Conservation (phyloP, 2,113 vertebrate species). For the Caloenas nicobarica region DNA sequence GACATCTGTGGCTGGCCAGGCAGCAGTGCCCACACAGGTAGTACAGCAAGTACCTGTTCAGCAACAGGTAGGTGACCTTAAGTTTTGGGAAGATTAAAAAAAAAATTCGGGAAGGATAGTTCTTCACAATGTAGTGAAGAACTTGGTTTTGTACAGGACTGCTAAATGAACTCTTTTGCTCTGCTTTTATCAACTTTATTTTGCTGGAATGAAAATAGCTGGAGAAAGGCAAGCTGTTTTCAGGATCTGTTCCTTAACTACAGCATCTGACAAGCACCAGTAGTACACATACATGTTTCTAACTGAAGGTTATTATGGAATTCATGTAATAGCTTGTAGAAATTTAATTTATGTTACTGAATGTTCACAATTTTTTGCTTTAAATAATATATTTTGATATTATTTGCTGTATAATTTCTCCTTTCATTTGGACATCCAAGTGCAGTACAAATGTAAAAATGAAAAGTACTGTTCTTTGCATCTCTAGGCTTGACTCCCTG, state of each 20-base stretch:
- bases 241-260: not conserved
- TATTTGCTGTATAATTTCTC: not conserved
- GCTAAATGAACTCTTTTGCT: not conserved
- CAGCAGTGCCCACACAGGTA: conserved; percentile 83
- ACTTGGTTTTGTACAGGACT: not conserved
- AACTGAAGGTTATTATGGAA: not conserved
- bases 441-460: not conserved
- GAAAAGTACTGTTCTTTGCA: not conserved
- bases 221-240: not conserved
- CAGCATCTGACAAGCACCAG: not conserved
- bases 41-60: conserved; percentile 85
- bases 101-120: not conserved
- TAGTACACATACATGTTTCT: not conserved
- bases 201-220: not conserved
- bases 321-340: not conserved
- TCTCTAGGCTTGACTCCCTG: not conserved
- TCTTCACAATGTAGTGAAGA: not conserved
- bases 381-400: not conserved
- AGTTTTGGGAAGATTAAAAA: not conserved
- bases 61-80: conserved; percentile 76
- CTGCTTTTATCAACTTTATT: not conserved
- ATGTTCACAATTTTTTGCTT: not conserved
- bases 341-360: not conserved
- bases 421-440: not conserved
- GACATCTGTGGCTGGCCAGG: conserved; percentile 84